Evolutionary conservation across 2,113 vertebrate species (phyloP).

Genomic region (Alces alces): DNA sequence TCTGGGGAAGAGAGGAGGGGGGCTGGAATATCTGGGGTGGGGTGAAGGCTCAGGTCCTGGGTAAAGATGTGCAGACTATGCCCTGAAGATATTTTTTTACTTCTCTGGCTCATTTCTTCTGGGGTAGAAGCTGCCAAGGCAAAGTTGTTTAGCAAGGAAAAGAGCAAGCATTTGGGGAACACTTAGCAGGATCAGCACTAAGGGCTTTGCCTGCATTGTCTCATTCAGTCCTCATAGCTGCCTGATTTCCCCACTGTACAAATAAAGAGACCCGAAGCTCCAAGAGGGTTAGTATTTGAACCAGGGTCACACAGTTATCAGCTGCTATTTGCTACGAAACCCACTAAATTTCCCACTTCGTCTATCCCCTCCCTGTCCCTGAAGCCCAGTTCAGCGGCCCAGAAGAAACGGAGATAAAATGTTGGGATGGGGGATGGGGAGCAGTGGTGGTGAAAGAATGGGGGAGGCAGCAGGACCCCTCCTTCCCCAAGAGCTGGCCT

Average conservation of each 20-base stretch:
- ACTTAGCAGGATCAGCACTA: neutral
- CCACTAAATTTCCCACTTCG: neutral
- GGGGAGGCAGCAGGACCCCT: neutral
- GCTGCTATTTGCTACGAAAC: neutral
- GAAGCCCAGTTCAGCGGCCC: neutral
- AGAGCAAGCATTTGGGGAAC: neutral
- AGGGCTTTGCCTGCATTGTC: neutral
- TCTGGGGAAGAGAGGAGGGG: neutral
- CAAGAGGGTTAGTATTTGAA: neutral
- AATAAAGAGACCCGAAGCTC: neutral
- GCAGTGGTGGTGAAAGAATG: neutral
- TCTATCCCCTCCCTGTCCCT: neutral
- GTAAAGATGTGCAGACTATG: accelerated
- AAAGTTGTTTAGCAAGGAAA: neutral
- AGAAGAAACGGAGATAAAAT: neutral
- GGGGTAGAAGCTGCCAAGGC: neutral
- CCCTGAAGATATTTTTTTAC: neutral
- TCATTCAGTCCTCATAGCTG: neutral
- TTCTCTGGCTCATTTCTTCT: neutral
- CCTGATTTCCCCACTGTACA: no score
- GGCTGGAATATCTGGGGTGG: neutral
- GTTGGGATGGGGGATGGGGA: neutral
- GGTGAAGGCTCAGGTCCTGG: neutral
- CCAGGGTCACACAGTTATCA: neutral
- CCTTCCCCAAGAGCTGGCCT: neutral